Evolutionary conservation across 1,140 invertebrate species (phyloP), one percentile per base, ranked within the genome.

Genomic region (Formica exsecta): DNA sequence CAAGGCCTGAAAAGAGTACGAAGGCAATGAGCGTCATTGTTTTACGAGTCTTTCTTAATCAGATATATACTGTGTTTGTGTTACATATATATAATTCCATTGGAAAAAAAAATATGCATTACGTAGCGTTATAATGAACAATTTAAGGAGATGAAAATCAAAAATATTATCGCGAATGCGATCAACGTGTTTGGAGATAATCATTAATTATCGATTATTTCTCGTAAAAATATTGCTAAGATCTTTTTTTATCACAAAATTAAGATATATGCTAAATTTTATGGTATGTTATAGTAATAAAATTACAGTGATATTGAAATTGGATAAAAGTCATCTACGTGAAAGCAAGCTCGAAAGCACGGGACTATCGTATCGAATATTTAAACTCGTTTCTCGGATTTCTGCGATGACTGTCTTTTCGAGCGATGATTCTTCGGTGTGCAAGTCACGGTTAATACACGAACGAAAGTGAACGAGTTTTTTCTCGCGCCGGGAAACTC

Each of bases 1-100:
- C 86, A 98, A 96, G 13, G 98, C 97, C 96, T 97, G 95, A 41
- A 94, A 95, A 25, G 22, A 57, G 1, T 3, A 3, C 22, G 61
- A 5, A 5, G 29, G 36, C 13, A 44, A 59, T 41, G n/a, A 79
- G 44, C 44, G 51, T 13, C 0, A 19, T 64, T n/a, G n/a, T 44
- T 36, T 11, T 19, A 88, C 86, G 48, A 75, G 57, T 25, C 16
- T 51, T 57, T 22, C 9, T 75, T 36, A 44, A 7, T 59, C 64
- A 36, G n/a, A 38, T 59, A 41, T 16, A 19, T 16, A 19, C 13
- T 29, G 6, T 51, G 9, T 19, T 51, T 51, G 16, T 6, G 48
- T 51, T 51, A 51, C 4, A 48, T 13, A 48, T 65, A 29, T 38
- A 16, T 64, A 76, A 64, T 64, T 22, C 51, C 74, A 59, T 77